Base-by-base conservation (phyloP, 2,888 invertebrate genomes). In the Acrobeloides nanus region DNA sequence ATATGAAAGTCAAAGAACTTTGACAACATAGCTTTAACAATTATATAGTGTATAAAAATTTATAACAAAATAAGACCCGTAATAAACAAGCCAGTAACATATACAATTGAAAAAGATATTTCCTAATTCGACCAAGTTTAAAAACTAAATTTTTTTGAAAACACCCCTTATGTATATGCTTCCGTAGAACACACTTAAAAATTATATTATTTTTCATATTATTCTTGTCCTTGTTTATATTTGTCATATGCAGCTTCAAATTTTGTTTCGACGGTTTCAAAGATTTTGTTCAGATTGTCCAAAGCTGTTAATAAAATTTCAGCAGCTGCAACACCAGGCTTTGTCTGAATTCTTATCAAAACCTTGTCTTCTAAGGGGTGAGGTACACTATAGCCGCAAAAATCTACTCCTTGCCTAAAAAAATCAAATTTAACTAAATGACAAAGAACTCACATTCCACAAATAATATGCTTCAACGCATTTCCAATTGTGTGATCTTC, bases 401-500 rank as follows among this genome's bases (percentile, higher is more conserved):
- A 44, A n/a, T 44, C 45, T 8, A 44, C 45, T 2, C 45, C 45
- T 7, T 20, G 35, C 45, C 45, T 44, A 4, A 44, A 44, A 12
- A 15, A 17, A 15, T n/a, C 5, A 17, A 39, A 39, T 39, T 5
- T 23, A 39, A 39, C 23, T 18, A 10, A 41, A 18, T 20, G 45
- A 25, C 8, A 3, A n/a, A n/a, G 27, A 32, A 4, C 45, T 44
- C 27, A 44, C 45, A 44, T 44, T 17, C 37, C 37, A 25, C 21
- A 35, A 18, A 44, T 44, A 7, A 44, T 38, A 23, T 44, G 45
- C 27, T 44, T 44, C 35, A 44, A 25, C 45, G 37, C n/a, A 32
- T 44, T 44, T 8, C 37, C 15, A 20, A 44, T 44, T 3, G 45
- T 44, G 23, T 44, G 45, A 32, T 44, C 45, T 32, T 44, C 45